A percentile compares a stretch with the other conserved stretches of the same genome.
These are phyloP conservation scores for Thymelicus acteon DNA, from an alignment of 2,888 invertebrate genomes.

Conservation along the genomic window DNA sequence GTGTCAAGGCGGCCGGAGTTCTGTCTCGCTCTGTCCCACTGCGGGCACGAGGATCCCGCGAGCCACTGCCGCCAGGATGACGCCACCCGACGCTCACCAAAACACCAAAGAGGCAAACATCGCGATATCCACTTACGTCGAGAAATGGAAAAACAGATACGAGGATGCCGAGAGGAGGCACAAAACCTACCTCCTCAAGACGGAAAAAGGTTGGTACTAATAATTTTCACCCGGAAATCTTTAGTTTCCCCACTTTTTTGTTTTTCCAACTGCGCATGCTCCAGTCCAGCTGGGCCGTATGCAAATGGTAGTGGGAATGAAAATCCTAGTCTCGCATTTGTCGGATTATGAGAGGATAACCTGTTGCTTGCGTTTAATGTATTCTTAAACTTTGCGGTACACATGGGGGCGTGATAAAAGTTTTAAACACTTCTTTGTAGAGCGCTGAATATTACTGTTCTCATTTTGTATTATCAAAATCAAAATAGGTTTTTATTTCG, in stretches of 20 bases:
- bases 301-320: slow-evolving; percentile 72
- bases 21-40: slow-evolving; percentile 76
- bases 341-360: slow-evolving; percentile 75
- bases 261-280: slow-evolving; percentile 70
- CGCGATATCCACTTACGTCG: slow-evolving; percentile 79
- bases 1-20: slow-evolving; percentile 77
- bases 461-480: background rate
- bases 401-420: slow-evolving; percentile 48
- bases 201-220: slow-evolving; percentile 87
- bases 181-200: slow-evolving; percentile 87
- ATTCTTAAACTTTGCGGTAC: slow-evolving; percentile 67
- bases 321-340: slow-evolving; percentile 79
- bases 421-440: slow-evolving; percentile 24
- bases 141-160: slow-evolving; percentile 88
- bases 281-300: slow-evolving; percentile 60
- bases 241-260: slow-evolving; percentile 53
- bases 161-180: slow-evolving; percentile 89
- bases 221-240: slow-evolving; percentile 45
- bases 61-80: slow-evolving; percentile 80
- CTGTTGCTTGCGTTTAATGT: slow-evolving; percentile 78
- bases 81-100: slow-evolving; percentile 80
- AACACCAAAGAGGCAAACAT: slow-evolving; percentile 78
- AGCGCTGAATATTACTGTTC: slow-evolving; percentile 6
- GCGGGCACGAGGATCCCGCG: slow-evolving; percentile 80
- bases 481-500: background rate